phyloP scores from a whole-genome alignment of 1,140 invertebrate species.

The Penaeus japonicus region DNA sequence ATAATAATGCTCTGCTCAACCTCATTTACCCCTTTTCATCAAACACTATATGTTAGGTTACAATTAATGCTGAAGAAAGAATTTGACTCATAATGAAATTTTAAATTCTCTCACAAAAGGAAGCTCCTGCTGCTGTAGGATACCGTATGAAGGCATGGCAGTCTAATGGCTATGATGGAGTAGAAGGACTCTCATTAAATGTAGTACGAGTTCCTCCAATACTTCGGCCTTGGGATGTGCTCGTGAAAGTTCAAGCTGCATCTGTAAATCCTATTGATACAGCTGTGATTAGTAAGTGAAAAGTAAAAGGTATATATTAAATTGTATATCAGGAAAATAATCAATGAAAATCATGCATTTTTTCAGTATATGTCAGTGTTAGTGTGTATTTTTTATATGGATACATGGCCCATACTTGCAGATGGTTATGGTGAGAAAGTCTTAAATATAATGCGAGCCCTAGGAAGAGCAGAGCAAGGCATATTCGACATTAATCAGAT shows the following conservation, averaged over 20 bases:
- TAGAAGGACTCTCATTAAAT: neutral
- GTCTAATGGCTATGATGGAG: constrained; percentile 14
- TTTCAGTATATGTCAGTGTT: neutral
- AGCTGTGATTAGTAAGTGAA: constrained; percentile 76
- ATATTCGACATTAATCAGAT: neutral
- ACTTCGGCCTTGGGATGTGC: constrained; percentile 74
- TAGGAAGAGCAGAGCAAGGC: constrained; percentile 19
- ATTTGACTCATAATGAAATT: too few relatives aligned
- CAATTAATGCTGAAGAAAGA: too few relatives aligned
- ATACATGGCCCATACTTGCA: neutral
- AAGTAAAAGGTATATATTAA: neutral
- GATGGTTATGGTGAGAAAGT: constrained; percentile 35
- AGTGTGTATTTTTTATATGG: neutral
- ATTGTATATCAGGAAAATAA: too few relatives aligned
- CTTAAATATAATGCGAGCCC: constrained; percentile 24
- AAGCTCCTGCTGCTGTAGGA: too few relatives aligned
- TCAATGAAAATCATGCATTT: neutral
- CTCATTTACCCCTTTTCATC: too few relatives aligned
- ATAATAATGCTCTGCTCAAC: too few relatives aligned
- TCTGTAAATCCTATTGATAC: constrained; percentile 94
- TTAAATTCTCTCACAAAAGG: too few relatives aligned
- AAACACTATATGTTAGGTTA: too few relatives aligned
- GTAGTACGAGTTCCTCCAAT: constrained; percentile 71
- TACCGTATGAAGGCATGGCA: constrained; percentile 34
- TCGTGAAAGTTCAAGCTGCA: constrained; percentile 81